phyloP scores from a whole-genome alignment of 1,140 invertebrate species.

The Bicyclus anynana region DNA sequence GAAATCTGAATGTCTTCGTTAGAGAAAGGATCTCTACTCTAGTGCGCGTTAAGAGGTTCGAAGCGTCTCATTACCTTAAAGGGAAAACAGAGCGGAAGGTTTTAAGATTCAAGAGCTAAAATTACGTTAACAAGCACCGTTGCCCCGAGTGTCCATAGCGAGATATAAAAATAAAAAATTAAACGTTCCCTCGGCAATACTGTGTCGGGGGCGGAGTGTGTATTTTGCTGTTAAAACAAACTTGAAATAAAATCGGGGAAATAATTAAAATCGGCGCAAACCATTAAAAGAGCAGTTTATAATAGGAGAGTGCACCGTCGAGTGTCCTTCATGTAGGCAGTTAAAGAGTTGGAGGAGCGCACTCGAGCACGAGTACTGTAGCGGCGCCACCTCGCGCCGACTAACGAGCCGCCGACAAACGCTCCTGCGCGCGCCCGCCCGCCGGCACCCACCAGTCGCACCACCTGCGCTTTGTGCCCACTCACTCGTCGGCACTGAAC shows the following conservation, averaged over 20 bases:
- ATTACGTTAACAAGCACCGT: slow-evolving; percentile 13
- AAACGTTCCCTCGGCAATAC: slow-evolving; percentile 21
- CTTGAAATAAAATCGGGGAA: slow-evolving; percentile 54
- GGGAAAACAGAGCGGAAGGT: slow-evolving; percentile 17
- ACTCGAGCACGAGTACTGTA: slow-evolving; percentile 68
- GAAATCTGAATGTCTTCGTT: slow-evolving; percentile 47
- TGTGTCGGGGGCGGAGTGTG: slow-evolving; percentile 23
- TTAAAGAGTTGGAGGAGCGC: slow-evolving; percentile 75
- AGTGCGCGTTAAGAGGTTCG: slow-evolving; percentile 26
- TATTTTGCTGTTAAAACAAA: slow-evolving; percentile 29
- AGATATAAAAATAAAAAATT: slow-evolving; percentile 20
- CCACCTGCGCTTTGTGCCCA: slow-evolving; percentile 14
- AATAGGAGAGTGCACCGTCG: slow-evolving; percentile 70
- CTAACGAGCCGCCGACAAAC: slow-evolving; percentile 70
- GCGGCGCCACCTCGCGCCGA: slow-evolving; percentile 60
- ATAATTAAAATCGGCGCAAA: slow-evolving; percentile 74
- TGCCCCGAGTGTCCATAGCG: slow-evolving; percentile 7
- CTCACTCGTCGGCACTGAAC: too few species aligned
- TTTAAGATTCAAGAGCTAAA: slow-evolving; percentile 22
- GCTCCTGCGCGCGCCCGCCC: slow-evolving; percentile 29
- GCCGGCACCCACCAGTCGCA: slow-evolving; percentile 31
- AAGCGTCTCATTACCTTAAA: slow-evolving; percentile 38
- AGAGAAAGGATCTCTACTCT: slow-evolving; percentile 30
- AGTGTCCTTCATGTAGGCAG: slow-evolving; percentile 75
- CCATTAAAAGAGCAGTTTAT: slow-evolving; percentile 77